A percentile compares a stretch with the other conserved stretches of the same genome.
These are phyloP conservation scores for Paralichthys olivaceus DNA, from an alignment of 2,113 vertebrate genomes.

Conservation along the genomic window DNA sequence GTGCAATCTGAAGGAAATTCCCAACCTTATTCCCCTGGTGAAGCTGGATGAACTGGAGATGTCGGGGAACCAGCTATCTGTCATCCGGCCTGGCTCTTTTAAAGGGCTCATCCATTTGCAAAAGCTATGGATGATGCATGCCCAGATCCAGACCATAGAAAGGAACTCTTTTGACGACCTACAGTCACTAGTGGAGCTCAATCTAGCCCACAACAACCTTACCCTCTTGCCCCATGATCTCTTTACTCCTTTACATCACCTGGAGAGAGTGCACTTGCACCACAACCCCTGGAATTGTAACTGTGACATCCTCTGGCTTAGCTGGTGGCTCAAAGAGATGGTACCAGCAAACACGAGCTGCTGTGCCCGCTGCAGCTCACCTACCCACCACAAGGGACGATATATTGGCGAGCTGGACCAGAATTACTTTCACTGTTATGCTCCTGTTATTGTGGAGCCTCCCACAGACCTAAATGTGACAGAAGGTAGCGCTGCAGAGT, in stretches of 20 bases:
- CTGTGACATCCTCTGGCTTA: conserved; percentile 98
- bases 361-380: conserved; percentile 96
- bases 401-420: conserved; percentile 98
- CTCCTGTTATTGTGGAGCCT: conserved; percentile 98
- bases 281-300: conserved; percentile 99
- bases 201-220: conserved; percentile 98
- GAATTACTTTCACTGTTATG: conserved; percentile 98
- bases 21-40: conserved; percentile 96
- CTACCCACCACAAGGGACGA: conserved; percentile 92
- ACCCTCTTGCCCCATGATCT: conserved; percentile 98
- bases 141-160: conserved; percentile 98
- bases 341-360: conserved; percentile 97
- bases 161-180: conserved; percentile 98
- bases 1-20: conserved; percentile 99
- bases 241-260: conserved; percentile 95
- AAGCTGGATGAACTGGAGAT: conserved; percentile 98
- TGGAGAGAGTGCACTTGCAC: conserved; percentile 97
- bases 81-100: conserved; percentile 95
- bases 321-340: conserved; percentile 99
- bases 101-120: conserved; percentile 98
- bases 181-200: conserved; percentile 97
- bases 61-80: conserved; percentile 96
- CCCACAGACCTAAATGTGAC: conserved; percentile 97
- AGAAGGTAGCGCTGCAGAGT: conserved; percentile 96
- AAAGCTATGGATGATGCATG: conserved; percentile 99